Conservation (phyloP, 2,888 invertebrate genomes). For the Sarcophaga caerulescens region DNA sequence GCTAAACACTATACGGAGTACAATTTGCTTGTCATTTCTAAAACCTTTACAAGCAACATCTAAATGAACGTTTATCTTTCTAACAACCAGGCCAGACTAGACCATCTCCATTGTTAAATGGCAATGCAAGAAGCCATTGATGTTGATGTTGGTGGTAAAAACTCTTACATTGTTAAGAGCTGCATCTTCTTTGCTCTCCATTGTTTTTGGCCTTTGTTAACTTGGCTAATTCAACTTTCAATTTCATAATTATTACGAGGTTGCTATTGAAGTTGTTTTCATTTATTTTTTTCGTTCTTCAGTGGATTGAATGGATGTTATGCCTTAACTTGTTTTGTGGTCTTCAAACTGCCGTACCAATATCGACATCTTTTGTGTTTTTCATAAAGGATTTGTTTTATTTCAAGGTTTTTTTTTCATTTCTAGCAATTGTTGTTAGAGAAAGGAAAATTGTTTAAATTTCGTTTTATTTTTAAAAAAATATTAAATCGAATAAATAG, state of each 20-base stretch:
- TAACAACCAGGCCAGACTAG: not conserved
- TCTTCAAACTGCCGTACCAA: not conserved
- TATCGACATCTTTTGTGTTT: not conserved
- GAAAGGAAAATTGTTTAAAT: constrained; percentile 41
- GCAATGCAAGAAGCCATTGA: not conserved
- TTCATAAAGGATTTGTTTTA: not conserved
- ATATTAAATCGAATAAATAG: not conserved
- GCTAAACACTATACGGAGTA: not conserved
- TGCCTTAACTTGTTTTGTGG: not conserved
- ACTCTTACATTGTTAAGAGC: not conserved
- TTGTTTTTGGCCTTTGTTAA: constrained; percentile 20
- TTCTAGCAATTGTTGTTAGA: not conserved
- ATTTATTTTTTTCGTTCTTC: not conserved
- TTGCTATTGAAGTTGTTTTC: not conserved
- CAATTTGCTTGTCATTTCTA: not conserved
- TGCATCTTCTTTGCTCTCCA: not conserved
- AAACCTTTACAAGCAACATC: not conserved
- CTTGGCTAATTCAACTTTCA: constrained; percentile 40
- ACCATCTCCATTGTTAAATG: not conserved
- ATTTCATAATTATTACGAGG: constrained; percentile 37
- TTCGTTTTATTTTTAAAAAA: not conserved
- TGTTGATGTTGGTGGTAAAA: not conserved
- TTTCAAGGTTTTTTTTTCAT: constrained; percentile 31
- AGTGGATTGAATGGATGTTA: not conserved
- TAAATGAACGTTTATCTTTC: not conserved